A percentile compares a stretch with the other conserved stretches of the same genome.
phyloP scores from a whole-genome alignment of 2,113 vertebrate genomes.

The Pogona vitticeps region DNA sequence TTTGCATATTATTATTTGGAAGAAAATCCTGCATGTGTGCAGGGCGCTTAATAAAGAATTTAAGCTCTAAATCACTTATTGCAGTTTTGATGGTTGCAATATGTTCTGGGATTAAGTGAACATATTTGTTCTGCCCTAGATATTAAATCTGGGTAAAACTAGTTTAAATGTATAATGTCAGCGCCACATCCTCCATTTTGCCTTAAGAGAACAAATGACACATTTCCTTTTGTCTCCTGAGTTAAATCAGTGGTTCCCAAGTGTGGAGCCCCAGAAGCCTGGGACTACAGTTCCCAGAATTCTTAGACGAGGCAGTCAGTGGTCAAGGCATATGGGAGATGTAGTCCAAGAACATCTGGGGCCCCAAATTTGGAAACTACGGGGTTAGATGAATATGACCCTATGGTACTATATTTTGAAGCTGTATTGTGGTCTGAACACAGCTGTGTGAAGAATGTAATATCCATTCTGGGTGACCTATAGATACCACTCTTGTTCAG shows the following conservation, averaged over 20 bases:
- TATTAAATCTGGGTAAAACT: slow-evolving; percentile 69
- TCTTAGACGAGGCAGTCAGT: not conserved
- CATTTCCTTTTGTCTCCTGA: slow-evolving; percentile 61
- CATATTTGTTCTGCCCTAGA: slow-evolving; percentile 75
- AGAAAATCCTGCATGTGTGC: slow-evolving; percentile 68
- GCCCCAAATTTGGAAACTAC: not conserved
- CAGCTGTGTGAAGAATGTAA: no score
- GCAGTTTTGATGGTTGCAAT: slow-evolving; percentile 55
- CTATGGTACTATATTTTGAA: no score
- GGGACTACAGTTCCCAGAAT: not conserved
- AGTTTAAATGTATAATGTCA: slow-evolving; percentile 61
- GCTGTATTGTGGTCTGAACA: no score
- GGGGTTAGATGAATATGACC: not conserved
- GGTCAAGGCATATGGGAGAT: not conserved
- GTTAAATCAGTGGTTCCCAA: no score
- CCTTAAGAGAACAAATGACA: slow-evolving; percentile 41
- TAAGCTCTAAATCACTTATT: slow-evolving; percentile 70
- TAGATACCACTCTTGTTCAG: no score
- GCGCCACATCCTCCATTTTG: slow-evolving; percentile 62
- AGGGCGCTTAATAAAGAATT: slow-evolving; percentile 72
- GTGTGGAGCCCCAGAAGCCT: no score
- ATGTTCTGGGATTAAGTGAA: slow-evolving; percentile 67
- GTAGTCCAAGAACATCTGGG: not conserved
- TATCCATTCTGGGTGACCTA: no score
- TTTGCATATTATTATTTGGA: slow-evolving; percentile 71